Conservation (phyloP, 1,140 invertebrate genomes). For the Lordiphosa stackelbergi region DNA sequence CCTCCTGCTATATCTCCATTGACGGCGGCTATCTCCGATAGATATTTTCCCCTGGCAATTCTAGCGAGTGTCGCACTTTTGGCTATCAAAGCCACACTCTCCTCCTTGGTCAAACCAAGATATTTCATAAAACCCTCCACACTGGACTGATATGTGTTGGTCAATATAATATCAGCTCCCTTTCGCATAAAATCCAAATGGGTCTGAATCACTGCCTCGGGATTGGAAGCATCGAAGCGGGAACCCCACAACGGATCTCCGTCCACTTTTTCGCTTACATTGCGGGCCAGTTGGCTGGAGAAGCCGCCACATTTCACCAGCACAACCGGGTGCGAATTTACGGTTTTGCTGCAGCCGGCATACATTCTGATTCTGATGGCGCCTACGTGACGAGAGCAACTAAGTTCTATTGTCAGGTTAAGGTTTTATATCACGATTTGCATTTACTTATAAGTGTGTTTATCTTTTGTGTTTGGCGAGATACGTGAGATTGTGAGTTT, state of each 20-base stretch:
- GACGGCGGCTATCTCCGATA: conserved; percentile 32
- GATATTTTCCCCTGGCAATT: conserved; percentile 49
- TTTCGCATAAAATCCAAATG: conserved; percentile 88
- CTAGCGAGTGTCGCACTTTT: conserved; percentile 83
- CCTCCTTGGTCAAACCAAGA: conserved; percentile 80
- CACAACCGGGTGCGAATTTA: conserved; percentile 44
- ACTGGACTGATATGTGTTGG: conserved; percentile 93
- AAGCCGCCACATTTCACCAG: conserved; percentile 88
- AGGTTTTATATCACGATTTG: background rate
- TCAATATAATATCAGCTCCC: conserved; percentile 90
- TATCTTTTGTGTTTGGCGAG: conserved; percentile 4
- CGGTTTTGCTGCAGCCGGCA: conserved; percentile 1
- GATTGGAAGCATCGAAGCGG: conserved; percentile 84
- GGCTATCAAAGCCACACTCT: conserved; percentile 83
- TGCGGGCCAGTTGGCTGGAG: conserved; percentile 85
- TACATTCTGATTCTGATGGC: conserved; percentile 2
- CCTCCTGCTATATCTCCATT: conserved; percentile 5
- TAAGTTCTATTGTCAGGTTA: background rate
- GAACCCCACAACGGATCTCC: conserved; percentile 90
- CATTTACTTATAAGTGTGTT: background rate
- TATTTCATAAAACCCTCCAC: conserved; percentile 86
- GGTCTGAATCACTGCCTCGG: conserved; percentile 84
- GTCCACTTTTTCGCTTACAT: conserved; percentile 83
- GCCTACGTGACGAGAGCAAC: conserved; percentile 16
- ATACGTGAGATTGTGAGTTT: conserved; percentile 53